phyloP scores from a whole-genome alignment of 2,113 vertebrate species.

The Syngnathus typhle region DNA sequence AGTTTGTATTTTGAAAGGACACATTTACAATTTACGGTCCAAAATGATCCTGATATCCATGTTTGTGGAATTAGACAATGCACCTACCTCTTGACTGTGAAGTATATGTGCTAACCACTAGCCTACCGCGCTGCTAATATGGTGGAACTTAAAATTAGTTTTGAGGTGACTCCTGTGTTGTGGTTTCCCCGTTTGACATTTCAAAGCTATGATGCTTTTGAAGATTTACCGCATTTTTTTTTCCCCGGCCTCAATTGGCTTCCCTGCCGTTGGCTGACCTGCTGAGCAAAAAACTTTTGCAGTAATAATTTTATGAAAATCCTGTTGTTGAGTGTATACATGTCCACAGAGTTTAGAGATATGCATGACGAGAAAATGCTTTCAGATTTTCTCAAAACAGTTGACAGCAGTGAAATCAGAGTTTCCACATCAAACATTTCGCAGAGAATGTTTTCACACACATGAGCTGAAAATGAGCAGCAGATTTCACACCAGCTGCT shows the following conservation, averaged over 20 bases:
- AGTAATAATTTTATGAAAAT: constrained; percentile 57
- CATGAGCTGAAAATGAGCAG: constrained; percentile 4
- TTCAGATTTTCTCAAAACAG: constrained; percentile 3
- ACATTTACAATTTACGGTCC: background rate
- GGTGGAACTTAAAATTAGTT: constrained; percentile 68
- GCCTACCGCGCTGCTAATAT: constrained; percentile 52
- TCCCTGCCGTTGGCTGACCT: constrained; percentile 34
- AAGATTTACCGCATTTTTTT: constrained; percentile 70
- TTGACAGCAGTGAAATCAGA: constrained; percentile 2
- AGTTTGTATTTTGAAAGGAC: background rate
- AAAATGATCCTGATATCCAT: background rate
- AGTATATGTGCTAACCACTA: background rate
- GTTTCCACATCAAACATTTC: constrained; percentile 4
- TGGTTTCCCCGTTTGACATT: constrained; percentile 71
- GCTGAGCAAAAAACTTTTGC: constrained; percentile 51
- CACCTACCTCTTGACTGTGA: background rate
- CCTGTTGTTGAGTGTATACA: constrained; percentile 28
- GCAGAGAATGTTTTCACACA: constrained; percentile 4
- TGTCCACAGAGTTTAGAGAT: background rate
- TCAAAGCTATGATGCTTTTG: constrained; percentile 66
- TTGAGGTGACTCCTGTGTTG: constrained; percentile 66
- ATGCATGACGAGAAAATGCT: background rate
- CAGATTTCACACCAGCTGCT: constrained; percentile 4
- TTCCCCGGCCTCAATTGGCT: constrained; percentile 65
- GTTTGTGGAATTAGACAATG: background rate